Evolutionary conservation across 2,113 vertebrate genomes (phyloP), one percentile per base, ranked within the genome.

Genomic region (Apteryx mantelli): DNA sequence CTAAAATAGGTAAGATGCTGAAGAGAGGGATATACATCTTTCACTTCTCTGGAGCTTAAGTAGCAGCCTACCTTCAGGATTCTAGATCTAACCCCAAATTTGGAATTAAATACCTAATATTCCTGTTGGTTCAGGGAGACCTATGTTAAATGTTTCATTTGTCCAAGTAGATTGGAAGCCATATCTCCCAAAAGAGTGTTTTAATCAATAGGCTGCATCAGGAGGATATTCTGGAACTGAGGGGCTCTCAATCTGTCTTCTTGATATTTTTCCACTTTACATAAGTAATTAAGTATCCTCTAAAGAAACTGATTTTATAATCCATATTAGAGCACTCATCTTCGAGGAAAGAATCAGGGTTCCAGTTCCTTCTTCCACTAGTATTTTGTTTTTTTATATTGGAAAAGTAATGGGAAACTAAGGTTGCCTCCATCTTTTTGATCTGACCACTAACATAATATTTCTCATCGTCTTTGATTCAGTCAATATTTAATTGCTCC

Each of bases 401-500:
- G n/a, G 34, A 86, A 88, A 82, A 8, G 6, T 18, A 58, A 58
- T 5, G 30, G 50, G 90, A 92, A 82, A 21, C 25, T 70, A 17
- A 7, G 1, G 52, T 34, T 92, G 7, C 8, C 21, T 82, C n/a
- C 42, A 61, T 18, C 5, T 80, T 30, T 32, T 7, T 52, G 58
- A 88, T 68, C 24, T 52, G 38, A 69, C 18, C 18, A 82, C 30
- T 63, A 86, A 46, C 17, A 36, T 13, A 58, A 71, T 15, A 13
- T 86, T 80, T 83, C 48, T 65, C n/a, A 21, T 13, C 6, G 18
- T 90, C 24, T 69, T 86, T 77, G 20, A 3, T 8, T 53, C 16
- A 77, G 32, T 82, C 63, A 69, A 56, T 86, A 74, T 61, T 88
- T 93, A 83, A 69, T 90, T 90, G 65, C 53, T 58, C 21, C 44